phyloP scores from a whole-genome alignment of 2,113 vertebrate species.

The Melospiza georgiana region DNA sequence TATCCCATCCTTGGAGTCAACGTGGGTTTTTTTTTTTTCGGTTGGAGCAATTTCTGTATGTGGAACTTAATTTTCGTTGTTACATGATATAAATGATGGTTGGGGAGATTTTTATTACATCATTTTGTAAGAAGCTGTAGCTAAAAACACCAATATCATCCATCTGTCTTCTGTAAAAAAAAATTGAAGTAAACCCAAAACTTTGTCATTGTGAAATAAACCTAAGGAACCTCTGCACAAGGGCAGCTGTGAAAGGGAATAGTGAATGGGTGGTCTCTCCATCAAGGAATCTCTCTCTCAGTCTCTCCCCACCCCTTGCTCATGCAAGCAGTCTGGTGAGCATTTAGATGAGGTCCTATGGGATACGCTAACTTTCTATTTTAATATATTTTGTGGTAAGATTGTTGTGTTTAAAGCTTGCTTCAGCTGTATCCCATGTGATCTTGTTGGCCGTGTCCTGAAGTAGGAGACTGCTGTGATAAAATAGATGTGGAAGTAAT shows the following conservation, averaged over 20 bases:
- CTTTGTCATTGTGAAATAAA: neutral
- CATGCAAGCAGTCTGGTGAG: neutral
- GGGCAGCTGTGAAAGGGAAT: neutral
- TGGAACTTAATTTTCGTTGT: neutral
- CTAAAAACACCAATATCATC: neutral
- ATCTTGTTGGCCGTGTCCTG: neutral
- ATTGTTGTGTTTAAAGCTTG: neutral
- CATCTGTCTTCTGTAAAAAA: neutral
- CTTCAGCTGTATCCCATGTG: neutral
- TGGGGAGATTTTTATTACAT: neutral
- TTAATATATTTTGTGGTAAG: neutral
- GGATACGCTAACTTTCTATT: neutral
- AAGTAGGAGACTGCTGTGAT: neutral
- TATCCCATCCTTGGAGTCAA: neutral
- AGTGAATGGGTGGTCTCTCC: neutral
- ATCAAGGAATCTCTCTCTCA: neutral
- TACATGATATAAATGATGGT: neutral
- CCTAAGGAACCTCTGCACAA: neutral
- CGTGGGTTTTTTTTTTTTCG: neutral
- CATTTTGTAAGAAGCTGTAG: neutral
- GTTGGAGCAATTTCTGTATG: neutral
- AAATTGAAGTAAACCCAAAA: neutral
- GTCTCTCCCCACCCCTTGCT: neutral
- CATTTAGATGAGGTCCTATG: neutral
- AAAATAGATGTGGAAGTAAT: neutral